Base-by-base conservation (phyloP, 2,888 invertebrate species). In the Electrophaes corylata region DNA sequence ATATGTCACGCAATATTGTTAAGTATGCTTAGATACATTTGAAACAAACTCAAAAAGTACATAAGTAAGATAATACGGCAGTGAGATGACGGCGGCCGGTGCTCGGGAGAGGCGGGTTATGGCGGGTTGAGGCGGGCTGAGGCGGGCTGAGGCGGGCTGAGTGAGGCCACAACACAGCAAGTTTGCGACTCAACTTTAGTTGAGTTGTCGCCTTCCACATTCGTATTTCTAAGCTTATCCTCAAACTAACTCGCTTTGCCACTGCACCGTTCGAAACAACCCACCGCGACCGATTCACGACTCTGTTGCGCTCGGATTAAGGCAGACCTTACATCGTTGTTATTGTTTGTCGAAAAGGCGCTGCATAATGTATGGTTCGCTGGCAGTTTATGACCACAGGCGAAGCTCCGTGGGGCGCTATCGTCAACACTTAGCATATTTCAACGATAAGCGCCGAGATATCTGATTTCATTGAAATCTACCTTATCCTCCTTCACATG, bases 391-490 rank as follows among this genome's bases (percentile, higher is more conserved):
- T 44, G 59, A 49, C 23, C 52, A 19, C 37, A 14, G 50, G 54
- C 55, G 47, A 53, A 41, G 53, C 55, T 59, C 53, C 60, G 57
- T 47, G 60, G 57, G 58, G 35, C 59, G 57, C 63, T 68, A 60
- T 64, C 67, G 62, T 47, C 62, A 37, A 55, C 67, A 66, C 64
- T 69, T 67, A 66, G 58, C 67, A 68, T 71, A 67, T 67, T 64
- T 65, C 66, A 59, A 52, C 65, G 60, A 66, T 67, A 68, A 66
- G 60, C 63, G 54, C 39, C 33, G 53, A 62, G 39, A 48, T 55
- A 49, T 49, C 41, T 16, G 31, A 51, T 47, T 20, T 18, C 8
- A 40, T 49, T 8, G 23, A 53, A 53, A 40, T 20, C 39, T 12
- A 44, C 57, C 52, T 52, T 52, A 37, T 11, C 3, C 12, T 19